Evolutionary conservation across 2,113 vertebrate species (phyloP).

Genomic region (Donacobius atricapilla): DNA sequence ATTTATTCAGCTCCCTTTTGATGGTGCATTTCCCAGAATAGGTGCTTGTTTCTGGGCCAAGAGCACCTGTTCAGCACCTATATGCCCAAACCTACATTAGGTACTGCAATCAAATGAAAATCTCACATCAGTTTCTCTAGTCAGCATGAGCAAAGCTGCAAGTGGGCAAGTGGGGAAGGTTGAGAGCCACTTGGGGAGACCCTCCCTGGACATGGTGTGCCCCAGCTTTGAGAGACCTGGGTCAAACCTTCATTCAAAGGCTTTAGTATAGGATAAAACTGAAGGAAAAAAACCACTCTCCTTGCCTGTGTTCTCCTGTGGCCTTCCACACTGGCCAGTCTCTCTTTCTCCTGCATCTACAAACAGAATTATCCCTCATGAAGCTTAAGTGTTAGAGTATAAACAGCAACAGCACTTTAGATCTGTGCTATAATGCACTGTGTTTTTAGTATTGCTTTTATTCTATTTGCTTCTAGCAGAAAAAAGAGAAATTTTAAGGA

Average conservation of each 20-base stretch:
- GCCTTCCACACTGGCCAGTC: neutral
- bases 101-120: neutral
- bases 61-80: neutral
- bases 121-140: neutral
- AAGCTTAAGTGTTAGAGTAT: neutral
- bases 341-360: neutral
- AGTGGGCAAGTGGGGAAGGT: neutral
- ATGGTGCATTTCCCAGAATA: neutral
- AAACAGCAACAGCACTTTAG: neutral
- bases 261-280: neutral
- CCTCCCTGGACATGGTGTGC: neutral
- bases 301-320: neutral
- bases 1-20: neutral
- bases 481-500: neutral
- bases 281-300: neutral
- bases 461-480: neutral
- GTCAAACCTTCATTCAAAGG: neutral
- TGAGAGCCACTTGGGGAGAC: neutral
- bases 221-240: neutral
- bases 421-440: rapidly evolving
- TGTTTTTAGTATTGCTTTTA: neutral
- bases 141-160: neutral
- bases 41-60: neutral
- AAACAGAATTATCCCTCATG: neutral
- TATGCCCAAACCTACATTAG: neutral